These are phyloP conservation scores for Drosophila bocki DNA, from an alignment of 1,140 invertebrate genomes.

Conservation along the genomic window DNA sequence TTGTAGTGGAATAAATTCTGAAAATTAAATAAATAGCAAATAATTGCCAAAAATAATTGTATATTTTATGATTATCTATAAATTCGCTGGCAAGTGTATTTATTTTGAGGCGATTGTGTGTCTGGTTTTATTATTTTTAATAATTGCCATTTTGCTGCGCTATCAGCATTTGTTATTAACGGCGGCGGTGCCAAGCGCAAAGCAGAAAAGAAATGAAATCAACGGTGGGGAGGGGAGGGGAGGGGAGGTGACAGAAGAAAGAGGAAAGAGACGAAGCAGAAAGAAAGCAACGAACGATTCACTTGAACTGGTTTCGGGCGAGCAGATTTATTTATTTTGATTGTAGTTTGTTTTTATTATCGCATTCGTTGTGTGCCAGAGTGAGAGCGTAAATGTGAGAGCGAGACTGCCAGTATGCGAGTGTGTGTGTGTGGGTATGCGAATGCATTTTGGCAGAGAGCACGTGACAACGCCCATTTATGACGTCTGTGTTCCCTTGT, in stretches of 20 bases:
- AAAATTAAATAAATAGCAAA: neutral
- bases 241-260: conserved; percentile 9
- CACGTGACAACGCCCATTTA: conserved; percentile 76
- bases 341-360: conserved; percentile 68
- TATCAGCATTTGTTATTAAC: conserved; percentile 72
- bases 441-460: conserved; percentile 56
- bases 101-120: conserved; percentile 11
- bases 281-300: conserved; percentile 70
- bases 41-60: no score
- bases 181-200: conserved; percentile 24
- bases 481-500: conserved; percentile 22
- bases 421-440: conserved; percentile 7
- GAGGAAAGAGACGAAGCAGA: conserved; percentile 17
- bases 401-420: neutral
- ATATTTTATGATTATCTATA: neutral
- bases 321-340: conserved; percentile 69
- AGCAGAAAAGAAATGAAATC: conserved; percentile 34
- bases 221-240: neutral
- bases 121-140: conserved; percentile 71
- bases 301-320: conserved; percentile 68
- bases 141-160: conserved; percentile 73
- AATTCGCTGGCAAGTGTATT: neutral
- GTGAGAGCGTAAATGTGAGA: conserved; percentile 24
- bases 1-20: neutral
- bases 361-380: conserved; percentile 46